phyloP scores from a whole-genome alignment of 2,888 invertebrate genomes.

The Agrotis exclamationis region DNA sequence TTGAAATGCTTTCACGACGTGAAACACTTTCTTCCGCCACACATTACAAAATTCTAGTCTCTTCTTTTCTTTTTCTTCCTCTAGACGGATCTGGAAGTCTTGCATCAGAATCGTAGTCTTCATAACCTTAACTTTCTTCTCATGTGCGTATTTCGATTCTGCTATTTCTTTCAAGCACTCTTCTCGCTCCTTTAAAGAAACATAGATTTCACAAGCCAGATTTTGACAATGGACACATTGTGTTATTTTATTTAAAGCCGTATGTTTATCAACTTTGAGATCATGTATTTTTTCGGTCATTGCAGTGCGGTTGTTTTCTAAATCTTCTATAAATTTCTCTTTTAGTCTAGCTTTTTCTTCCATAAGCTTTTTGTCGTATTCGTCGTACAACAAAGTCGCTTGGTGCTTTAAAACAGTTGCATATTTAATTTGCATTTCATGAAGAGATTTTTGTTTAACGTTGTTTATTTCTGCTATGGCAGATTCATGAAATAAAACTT shows the following conservation, averaged over 20 bases:
- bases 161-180: conserved; percentile 77
- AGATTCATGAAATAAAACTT: conserved; percentile 77
- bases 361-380: conserved; percentile 73
- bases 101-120: conserved; percentile 73
- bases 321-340: conserved; percentile 71
- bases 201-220: conserved; percentile 86
- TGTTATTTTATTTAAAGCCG: conserved; percentile 80
- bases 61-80: conserved; percentile 75
- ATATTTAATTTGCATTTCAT: conserved; percentile 76
- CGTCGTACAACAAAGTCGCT: conserved; percentile 77
- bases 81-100: conserved; percentile 77
- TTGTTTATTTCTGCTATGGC: conserved; percentile 76
- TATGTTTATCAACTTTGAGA: conserved; percentile 82
- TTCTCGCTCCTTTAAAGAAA: conserved; percentile 85
- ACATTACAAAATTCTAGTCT: conserved; percentile 72
- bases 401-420: conserved; percentile 75
- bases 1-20: conserved; percentile 85
- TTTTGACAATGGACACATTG: conserved; percentile 81
- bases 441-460: conserved; percentile 69
- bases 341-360: conserved; percentile 76
- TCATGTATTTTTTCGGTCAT: conserved; percentile 77
- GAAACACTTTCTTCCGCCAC: conserved; percentile 84
- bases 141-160: conserved; percentile 72
- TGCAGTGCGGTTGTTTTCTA: conserved; percentile 69
- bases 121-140: conserved; percentile 76